Conservation (phyloP, 2,888 invertebrate genomes). For the Melieria crassipennis region DNA sequence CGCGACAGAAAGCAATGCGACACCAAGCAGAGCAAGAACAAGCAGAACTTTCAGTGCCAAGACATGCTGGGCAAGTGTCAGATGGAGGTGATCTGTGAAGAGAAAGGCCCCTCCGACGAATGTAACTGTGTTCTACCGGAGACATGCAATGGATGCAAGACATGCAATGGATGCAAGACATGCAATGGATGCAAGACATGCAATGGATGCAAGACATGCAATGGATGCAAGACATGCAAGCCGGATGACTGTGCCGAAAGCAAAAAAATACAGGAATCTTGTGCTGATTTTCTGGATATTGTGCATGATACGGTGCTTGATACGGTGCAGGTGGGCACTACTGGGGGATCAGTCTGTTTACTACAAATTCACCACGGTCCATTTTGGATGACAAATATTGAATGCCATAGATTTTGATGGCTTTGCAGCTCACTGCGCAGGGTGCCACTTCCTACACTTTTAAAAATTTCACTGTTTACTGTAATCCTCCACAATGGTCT, state of each 20-base stretch:
- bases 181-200: background rate
- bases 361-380: no score
- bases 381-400: no score
- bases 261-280: conserved; percentile 49
- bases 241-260: conserved; percentile 17
- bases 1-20: background rate
- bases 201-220: no score
- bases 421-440: no score
- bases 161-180: background rate
- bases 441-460: no score
- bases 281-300: conserved; percentile 55
- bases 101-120: conserved; percentile 29
- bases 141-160: no score
- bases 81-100: conserved; percentile 45
- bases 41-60: conserved; percentile 34
- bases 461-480: no score
- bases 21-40: conserved; percentile 36
- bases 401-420: no score
- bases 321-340: conserved; percentile 50
- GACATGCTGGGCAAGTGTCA: conserved; percentile 22
- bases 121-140: background rate
- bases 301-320: conserved; percentile 57
- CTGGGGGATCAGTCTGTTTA: no score
- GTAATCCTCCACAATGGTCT: no score
- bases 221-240: background rate